Evolutionary conservation across 2,888 invertebrate species (phyloP), one percentile per base, ranked within the genome.

Genomic region (Acronicta psi): DNA sequence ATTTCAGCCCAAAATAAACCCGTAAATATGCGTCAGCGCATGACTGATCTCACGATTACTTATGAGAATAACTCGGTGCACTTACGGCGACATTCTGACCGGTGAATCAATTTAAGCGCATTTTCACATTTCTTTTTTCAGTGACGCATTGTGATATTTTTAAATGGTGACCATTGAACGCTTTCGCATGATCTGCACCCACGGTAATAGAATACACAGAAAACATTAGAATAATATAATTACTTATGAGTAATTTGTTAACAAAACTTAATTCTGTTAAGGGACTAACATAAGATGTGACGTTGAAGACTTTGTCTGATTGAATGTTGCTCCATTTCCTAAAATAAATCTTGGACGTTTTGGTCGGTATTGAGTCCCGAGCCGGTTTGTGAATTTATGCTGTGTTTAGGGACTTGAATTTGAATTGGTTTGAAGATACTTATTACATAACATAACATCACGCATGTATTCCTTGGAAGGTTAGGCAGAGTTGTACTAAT

Each of bases 21-120:
- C 60, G 77, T 69, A 73, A 79, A 77, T 80, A 83, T 87, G 86
- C 87, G 87, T 87, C 87, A 87, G 61, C 66, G 73, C 73, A 75
- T 79, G 83, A 81, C 77, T 81, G 82, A 83, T 81, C 80, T 70
- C 71, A 69, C 69, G 59, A 79, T 81, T 79, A 73, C 78, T 79
- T 81, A 75, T 77, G 52, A 79, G 77, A 79, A 77, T 80, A 83
- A 78, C 76, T 79, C 62, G 64, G 59, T 72, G 69, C 72, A 72
- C 68, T 73, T 69, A 64, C 68, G 59, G 62, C 66, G 73, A 75
- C 74, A 76, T 67, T 72, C 67, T 67, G 65, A 51, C 42, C 59
- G 78, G 71, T 82, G 83, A 82, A 82, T 85, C 81, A 83, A 82
- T 82, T 70, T 57, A 60, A 59, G 54, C 45, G 43, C 58, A 59